Evolutionary conservation across 2,888 invertebrate species (phyloP), one percentile per base, ranked within the genome.

Genomic region (Caenorhabditis imperialis): DNA sequence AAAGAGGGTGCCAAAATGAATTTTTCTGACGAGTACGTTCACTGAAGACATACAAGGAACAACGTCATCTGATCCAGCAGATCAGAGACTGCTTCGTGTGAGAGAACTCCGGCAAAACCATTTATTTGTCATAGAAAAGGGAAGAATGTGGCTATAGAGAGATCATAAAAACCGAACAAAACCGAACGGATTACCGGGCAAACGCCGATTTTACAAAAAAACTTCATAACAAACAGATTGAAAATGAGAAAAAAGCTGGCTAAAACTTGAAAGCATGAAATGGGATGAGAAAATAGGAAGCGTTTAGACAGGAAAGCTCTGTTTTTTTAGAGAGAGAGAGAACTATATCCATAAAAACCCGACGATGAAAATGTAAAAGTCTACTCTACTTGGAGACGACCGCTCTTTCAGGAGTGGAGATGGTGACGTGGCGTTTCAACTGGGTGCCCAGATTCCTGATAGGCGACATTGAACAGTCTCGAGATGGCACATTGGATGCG

Each of bases 401-500:
- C 23, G 62, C 58, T 35, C 65, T 48, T 62, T 71, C 71, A 8
- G 77, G 69, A 30, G 72, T 69, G 53, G 78, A 80, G 53, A 85
- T 80, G 20, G 81, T 81, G 27, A 82, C 79, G 35, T 75, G 72
- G n/a, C 85, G 84, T 65, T 85, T 86, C 61, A 86, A 48, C 20
- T 84, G 78, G 6, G 77, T 55, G 18, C 81, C 71, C 10, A 86
- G 74, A n/a, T 77, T 77, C 8, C 83, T 76, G 23, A 84, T 81
- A 10, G 85, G 85, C 18, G 79, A 79, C 69, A 85, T 78, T 18
- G 84, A 79, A 8, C 79, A 80, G 27, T 78, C 78, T 10, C 78
- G 70, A 1, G 82, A 79, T 7, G 85, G 85, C 4, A 86, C 79
- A 38, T 86, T 86, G 10, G 79, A 76, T 14, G 83, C 82, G 60